phyloP scores from a whole-genome alignment of 2,113 vertebrate genomes.

The Vidua chalybeata region DNA sequence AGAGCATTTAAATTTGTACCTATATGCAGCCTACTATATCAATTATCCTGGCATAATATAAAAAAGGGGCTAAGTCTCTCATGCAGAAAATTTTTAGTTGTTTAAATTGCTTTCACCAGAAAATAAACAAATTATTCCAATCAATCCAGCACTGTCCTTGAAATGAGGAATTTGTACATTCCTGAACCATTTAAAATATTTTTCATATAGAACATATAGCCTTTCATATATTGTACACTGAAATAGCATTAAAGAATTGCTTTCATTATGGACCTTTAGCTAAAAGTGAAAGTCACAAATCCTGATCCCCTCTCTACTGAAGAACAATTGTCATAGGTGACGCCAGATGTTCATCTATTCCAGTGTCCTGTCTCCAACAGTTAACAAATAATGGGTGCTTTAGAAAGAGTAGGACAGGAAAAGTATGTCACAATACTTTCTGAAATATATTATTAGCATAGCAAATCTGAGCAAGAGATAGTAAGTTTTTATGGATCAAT shows the following conservation, averaged over 20 bases:
- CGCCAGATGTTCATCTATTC: not conserved
- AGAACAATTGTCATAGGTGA: not conserved
- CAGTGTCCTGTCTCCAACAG: not conserved
- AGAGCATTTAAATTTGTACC: not conserved
- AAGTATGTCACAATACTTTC: not conserved
- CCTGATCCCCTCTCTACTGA: not conserved
- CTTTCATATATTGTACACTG: not conserved
- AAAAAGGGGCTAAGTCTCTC: not conserved
- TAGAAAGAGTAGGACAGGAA: not conserved
- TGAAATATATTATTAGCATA: not conserved
- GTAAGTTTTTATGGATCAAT: not conserved
- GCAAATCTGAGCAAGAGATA: not conserved
- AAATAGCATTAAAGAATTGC: not conserved
- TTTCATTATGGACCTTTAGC: not conserved
- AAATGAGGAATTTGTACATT: not conserved
- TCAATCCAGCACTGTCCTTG: not conserved
- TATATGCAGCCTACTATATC: not conserved
- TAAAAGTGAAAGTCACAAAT: not conserved
- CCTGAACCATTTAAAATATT: not conserved
- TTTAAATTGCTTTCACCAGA: not conserved
- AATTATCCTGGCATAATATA: not conserved
- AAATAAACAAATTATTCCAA: not conserved
- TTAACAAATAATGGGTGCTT: not conserved
- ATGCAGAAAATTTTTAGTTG: not conserved
- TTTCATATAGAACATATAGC: not conserved